Conservation (phyloP, 2,888 invertebrate genomes). For the Mimas tiliae region DNA sequence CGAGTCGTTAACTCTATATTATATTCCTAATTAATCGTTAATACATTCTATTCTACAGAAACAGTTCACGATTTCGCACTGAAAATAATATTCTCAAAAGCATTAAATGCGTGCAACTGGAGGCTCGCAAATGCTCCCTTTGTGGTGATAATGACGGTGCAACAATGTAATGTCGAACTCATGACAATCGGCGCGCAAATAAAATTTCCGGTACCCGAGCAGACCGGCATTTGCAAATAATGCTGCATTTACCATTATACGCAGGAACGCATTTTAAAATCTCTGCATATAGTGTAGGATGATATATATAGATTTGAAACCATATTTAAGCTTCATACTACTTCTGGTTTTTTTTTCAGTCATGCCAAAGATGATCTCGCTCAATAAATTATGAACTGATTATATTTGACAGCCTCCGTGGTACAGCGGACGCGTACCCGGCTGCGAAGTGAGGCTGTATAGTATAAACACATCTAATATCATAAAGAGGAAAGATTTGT, state of each 20-base stretch:
- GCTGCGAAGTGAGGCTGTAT: too few relatives aligned
- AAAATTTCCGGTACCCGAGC: conserved; percentile 32
- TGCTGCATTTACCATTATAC: background rate
- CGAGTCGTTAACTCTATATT: too few relatives aligned
- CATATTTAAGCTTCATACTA: background rate
- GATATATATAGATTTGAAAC: too few relatives aligned
- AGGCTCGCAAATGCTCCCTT: background rate
- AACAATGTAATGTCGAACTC: conserved; percentile 18
- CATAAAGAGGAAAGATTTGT: too few relatives aligned
- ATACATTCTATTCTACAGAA: background rate
- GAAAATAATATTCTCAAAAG: background rate
- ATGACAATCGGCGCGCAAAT: conserved; percentile 6
- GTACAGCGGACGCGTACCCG: too few relatives aligned
- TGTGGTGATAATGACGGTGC: conserved; percentile 5
- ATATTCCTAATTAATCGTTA: background rate
- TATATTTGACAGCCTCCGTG: too few relatives aligned
- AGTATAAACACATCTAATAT: too few relatives aligned
- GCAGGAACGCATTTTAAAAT: background rate
- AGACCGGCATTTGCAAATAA: background rate
- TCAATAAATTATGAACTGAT: too few relatives aligned
- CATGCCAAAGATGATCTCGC: too few relatives aligned
- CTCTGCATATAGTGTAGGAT: background rate
- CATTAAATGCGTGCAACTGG: background rate
- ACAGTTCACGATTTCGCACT: background rate
- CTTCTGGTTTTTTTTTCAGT: too few relatives aligned